A percentile compares a stretch with the other conserved stretches of the same genome.
Conservation (phyloP, 35 echinoderm and acorn worm species). For the Apostichopus japonicus region DNA sequence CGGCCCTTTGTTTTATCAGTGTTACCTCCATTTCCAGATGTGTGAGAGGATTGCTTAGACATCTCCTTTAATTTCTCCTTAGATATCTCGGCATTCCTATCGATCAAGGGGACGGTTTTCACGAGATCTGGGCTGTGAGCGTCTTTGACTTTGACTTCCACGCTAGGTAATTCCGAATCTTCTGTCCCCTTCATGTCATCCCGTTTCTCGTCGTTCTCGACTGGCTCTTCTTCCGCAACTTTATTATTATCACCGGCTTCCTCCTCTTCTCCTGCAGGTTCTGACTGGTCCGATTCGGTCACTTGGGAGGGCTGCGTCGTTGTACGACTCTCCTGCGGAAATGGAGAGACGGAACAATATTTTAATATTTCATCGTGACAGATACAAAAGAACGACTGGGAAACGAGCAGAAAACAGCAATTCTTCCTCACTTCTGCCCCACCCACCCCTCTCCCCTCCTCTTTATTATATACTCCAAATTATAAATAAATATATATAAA, state of each 20-base stretch:
- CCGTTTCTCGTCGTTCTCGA: background rate
- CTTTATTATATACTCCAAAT: too few species aligned
- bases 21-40: background rate
- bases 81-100: background rate
- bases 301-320: background rate
- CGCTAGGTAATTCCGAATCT: background rate
- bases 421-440: too few species aligned
- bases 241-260: background rate
- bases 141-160: background rate
- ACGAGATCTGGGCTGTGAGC: background rate
- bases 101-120: background rate
- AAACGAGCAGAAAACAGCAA: too few species aligned
- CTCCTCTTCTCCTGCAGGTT: background rate
- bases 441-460: too few species aligned
- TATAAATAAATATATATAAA: too few species aligned
- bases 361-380: background rate
- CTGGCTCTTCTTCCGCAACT: background rate
- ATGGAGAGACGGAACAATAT: background rate
- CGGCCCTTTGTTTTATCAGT: background rate
- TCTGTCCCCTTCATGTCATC: background rate
- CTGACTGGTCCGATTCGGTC: background rate
- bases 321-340: background rate
- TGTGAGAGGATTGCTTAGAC: background rate
- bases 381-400: background rate
- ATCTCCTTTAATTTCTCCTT: background rate